Percentiles rank a stretch among this genome's conserved stretches.
phyloP scores from a whole-genome alignment of 2,888 invertebrate species.

The Idaea biselata region DNA sequence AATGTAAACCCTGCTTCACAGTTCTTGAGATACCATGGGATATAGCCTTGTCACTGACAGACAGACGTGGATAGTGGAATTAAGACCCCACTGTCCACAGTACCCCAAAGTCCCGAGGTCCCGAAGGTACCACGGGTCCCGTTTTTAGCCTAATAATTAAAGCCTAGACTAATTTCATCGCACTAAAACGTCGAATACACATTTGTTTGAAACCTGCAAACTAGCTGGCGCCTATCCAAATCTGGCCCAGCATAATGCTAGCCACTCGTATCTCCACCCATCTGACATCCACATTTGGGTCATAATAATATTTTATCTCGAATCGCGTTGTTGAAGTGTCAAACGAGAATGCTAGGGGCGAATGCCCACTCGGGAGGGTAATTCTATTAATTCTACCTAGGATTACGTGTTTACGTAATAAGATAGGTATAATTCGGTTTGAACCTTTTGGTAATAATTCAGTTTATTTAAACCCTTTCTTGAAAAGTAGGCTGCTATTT shows the following conservation, averaged over 20 bases:
- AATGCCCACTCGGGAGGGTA: not conserved
- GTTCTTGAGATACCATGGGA: too few relatives aligned
- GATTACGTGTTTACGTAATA: not conserved
- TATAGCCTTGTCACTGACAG: too few relatives aligned
- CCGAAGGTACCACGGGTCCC: too few relatives aligned
- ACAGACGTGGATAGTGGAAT: too few relatives aligned
- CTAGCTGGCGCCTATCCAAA: constrained; percentile 50
- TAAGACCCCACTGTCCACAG: too few relatives aligned
- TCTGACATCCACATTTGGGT: constrained; percentile 54
- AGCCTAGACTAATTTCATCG: not conserved
- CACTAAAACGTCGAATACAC: not conserved
- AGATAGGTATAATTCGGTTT: constrained; percentile 19
- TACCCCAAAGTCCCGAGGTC: too few relatives aligned
- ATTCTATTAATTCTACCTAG: constrained; percentile 1
- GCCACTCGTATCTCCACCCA: constrained; percentile 35
- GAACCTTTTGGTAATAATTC: not conserved
- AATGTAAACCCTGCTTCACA: too few relatives aligned
- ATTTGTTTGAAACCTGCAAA: constrained; percentile 18
- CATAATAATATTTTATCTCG: constrained; percentile 58
- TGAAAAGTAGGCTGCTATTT: not conserved
- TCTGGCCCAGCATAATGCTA: constrained; percentile 43
- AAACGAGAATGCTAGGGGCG: constrained; percentile 31
- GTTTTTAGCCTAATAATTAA: not conserved
- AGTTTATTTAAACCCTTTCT: not conserved
- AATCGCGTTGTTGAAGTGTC: constrained; percentile 35